A percentile compares a stretch with the other conserved stretches of the same genome.
phyloP scores from a whole-genome alignment of 37 sponge, comb jelly and placozoan genomes.

The Diacarnus erythraeanus region DNA sequence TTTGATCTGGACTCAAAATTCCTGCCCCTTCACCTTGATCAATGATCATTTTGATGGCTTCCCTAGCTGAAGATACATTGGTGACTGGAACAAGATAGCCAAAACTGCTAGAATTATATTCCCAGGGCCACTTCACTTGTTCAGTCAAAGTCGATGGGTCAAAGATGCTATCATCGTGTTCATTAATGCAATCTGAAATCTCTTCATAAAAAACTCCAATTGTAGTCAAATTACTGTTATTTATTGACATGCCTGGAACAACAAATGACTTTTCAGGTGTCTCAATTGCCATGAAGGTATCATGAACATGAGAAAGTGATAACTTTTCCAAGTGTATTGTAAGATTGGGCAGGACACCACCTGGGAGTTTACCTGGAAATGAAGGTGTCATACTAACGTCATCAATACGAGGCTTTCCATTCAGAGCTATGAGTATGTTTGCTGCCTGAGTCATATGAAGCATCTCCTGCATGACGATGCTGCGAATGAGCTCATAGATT shows the following conservation, averaged over 20 bases:
- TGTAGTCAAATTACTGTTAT: conserved; percentile 1
- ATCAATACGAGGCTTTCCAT: conserved; percentile 51
- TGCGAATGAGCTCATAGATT: conserved; percentile 25
- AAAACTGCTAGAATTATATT: too few species aligned
- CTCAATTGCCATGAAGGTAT: conserved; percentile 52
- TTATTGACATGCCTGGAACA: neutral
- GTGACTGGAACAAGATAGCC: too few species aligned
- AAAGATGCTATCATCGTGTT: conserved; percentile 5
- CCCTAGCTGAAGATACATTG: conserved; percentile 9
- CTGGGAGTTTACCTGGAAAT: conserved; percentile 46
- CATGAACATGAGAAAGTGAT: conserved; percentile 24
- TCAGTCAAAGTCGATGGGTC: too few species aligned
- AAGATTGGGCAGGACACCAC: conserved; percentile 43
- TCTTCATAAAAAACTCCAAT: conserved; percentile 66
- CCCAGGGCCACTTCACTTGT: too few species aligned
- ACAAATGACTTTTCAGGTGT: conserved; percentile 5
- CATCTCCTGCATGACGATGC: conserved; percentile 63
- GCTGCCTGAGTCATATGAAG: conserved; percentile 53
- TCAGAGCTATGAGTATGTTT: conserved; percentile 54
- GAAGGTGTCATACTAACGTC: neutral
- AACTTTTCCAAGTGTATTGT: conserved; percentile 26
- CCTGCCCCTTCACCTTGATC: too few species aligned
- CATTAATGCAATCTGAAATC: conserved; percentile 34
- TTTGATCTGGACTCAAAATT: conserved; percentile 20
- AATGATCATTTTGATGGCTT: too few species aligned